Base-by-base conservation (phyloP, 2,888 invertebrate genomes). In the Morpho deidamia region DNA sequence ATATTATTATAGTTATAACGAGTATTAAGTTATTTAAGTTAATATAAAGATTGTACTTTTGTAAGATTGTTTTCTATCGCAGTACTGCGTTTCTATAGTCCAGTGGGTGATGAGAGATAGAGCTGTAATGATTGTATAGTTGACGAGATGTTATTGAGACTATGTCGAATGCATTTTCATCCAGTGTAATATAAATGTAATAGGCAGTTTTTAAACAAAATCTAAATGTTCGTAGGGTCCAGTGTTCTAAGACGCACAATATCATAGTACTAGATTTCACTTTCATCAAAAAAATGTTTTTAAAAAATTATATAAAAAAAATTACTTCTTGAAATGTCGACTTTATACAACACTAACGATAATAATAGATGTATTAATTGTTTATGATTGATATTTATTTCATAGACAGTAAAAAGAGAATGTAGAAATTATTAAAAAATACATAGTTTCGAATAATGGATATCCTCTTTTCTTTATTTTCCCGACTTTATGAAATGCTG, bases 21-120 rank as follows among this genome's bases (percentile, higher is more conserved):
- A 89, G 87, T 89, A 89, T 89, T 89, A 87, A 88, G 88, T 89
- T 88, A 89, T 89, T 86, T 89, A 88, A 88, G 88, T 88, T 86
- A 86, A 86, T 80, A 85, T 83, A 84, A 84, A 82, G 71, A 83
- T 77, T 83, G 84, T 83, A 85, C 81, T 81, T 78, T 85, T 85
- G 78, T 85, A 86, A 85, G 83, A 81, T 83, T 80, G 85, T 85
- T 86, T 83, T 81, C 67, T 80, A 80, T 76, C 75, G 74, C 72
- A 59, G 69, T 62, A 74, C 71, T 64, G 78, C 78, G 77, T 66
- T 59, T 57, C 62, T 62, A 56, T 71, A 76, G 79, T 78, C 81
- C 82, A 79, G 83, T 79, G 81, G 75, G 69, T 61, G 74, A 66
- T 53, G 69, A 72, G 70, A 46, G 39, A 70, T 10, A 11, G n/a